Conservation (phyloP, 2,888 invertebrate species). For the Drosophila anceps region DNA sequence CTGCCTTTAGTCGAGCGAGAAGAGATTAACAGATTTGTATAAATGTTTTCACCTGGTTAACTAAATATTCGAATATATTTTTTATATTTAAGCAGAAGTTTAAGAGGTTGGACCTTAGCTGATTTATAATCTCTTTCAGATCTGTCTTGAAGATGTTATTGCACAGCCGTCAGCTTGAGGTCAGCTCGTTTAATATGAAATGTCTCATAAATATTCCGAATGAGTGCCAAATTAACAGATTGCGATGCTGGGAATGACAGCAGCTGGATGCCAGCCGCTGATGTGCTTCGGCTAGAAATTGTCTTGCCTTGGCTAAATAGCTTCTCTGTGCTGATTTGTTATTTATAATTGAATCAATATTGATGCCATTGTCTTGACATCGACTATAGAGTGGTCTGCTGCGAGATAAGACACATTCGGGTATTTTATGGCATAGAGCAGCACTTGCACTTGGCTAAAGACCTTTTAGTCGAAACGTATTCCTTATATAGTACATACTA, state of each 20-base stretch:
- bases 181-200: background rate
- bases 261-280: background rate
- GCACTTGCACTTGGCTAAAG: slow-evolving; percentile 27
- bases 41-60: too few species aligned
- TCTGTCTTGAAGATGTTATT: background rate
- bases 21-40: too few species aligned
- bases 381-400: slow-evolving; percentile 5
- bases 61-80: too few species aligned
- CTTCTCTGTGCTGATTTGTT: slow-evolving; percentile 10
- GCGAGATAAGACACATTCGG: background rate
- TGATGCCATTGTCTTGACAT: background rate
- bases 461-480: background rate
- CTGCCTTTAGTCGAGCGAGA: too few species aligned
- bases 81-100: too few species aligned
- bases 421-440: slow-evolving; percentile 5
- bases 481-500: background rate
- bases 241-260: background rate
- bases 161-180: background rate
- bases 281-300: background rate
- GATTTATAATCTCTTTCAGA: background rate
- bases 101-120: too few species aligned
- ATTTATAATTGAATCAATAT: slow-evolving; percentile 41
- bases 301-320: background rate
- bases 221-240: background rate
- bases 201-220: background rate